phyloP scores from a whole-genome alignment of 2,797 vertebrate species.

The Malacoctenus gilli region DNA sequence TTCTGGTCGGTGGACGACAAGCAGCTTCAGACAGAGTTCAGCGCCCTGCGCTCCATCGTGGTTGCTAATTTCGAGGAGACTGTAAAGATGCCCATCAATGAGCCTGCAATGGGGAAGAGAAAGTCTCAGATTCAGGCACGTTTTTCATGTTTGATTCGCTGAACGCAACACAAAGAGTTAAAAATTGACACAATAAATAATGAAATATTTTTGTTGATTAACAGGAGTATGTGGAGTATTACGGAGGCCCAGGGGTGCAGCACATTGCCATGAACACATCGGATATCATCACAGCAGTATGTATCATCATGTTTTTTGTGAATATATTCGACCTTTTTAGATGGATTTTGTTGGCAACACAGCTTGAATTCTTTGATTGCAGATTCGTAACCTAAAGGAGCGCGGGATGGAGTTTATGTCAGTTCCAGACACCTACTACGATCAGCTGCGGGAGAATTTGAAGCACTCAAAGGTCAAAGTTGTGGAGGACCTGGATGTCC shows the following conservation, averaged over 20 bases:
- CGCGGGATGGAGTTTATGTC: conserved; percentile 92
- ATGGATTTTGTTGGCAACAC: too few relatives aligned
- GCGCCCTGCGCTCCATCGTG: conserved; percentile 93
- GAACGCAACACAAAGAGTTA: neutral
- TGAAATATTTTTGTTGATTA: neutral
- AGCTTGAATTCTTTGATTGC: conserved; percentile 26
- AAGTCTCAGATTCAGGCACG: conserved; percentile 97
- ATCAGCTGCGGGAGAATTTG: conserved; percentile 86
- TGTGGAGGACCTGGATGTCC: conserved; percentile 84
- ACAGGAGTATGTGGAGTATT: conserved; percentile 95
- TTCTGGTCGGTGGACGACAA: conserved; percentile 99
- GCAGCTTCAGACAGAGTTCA: conserved; percentile 94
- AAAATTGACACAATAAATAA: neutral
- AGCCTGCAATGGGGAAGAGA: conserved; percentile 89
- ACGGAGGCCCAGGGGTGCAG: conserved; percentile 93
- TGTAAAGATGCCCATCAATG: conserved; percentile 98
- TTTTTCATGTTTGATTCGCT: neutral
- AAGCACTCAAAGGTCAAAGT: conserved; percentile 89
- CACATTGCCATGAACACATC: conserved; percentile 95
- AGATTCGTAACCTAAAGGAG: conserved; percentile 91
- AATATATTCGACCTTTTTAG: too few relatives aligned
- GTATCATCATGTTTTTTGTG: conserved; percentile 26
- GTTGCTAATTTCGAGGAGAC: conserved; percentile 95
- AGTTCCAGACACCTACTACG: conserved; percentile 89
- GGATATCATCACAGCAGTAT: conserved; percentile 90